Conservation (phyloP, 1,140 invertebrate genomes). For the Maniola jurtina region DNA sequence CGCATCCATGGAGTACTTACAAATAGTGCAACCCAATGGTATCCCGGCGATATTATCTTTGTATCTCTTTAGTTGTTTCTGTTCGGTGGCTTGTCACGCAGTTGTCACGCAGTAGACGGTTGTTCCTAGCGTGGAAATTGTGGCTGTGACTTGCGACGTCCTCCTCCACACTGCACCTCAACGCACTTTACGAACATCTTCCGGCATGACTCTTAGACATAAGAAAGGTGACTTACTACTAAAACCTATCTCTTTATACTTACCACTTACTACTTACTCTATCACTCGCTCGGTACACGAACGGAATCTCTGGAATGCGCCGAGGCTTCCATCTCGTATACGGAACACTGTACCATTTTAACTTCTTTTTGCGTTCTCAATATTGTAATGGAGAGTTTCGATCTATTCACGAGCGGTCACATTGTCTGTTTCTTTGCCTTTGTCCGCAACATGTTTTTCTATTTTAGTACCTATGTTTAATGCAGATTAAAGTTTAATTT, state of each 20-base stretch:
- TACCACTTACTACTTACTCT: slow-evolving; percentile 28
- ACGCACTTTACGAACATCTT: slow-evolving; percentile 52
- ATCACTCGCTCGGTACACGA: slow-evolving; percentile 56
- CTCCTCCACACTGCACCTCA: slow-evolving; percentile 56
- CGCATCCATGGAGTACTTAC: slow-evolving; percentile 77
- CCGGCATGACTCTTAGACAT: slow-evolving; percentile 63
- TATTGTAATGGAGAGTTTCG: slow-evolving; percentile 25
- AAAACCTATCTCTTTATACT: slow-evolving; percentile 76
- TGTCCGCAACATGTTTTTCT: slow-evolving; percentile 42
- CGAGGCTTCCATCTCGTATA: slow-evolving; percentile 63
- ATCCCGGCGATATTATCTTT: slow-evolving; percentile 56
- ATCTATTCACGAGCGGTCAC: slow-evolving; percentile 54
- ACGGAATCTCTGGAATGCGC: slow-evolving; percentile 51
- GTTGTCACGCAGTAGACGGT: slow-evolving; percentile 51
- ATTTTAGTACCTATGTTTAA: slow-evolving; percentile 28
- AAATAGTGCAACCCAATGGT: slow-evolving; percentile 76
- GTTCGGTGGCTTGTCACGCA: slow-evolving; percentile 49
- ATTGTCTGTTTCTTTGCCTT: slow-evolving; percentile 61
- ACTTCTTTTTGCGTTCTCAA: slow-evolving; percentile 44
- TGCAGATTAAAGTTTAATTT: slow-evolving; percentile 22
- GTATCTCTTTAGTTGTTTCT: slow-evolving; percentile 46
- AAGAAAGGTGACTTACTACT: slow-evolving; percentile 81
- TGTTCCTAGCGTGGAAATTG: slow-evolving; percentile 66
- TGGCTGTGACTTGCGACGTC: slow-evolving; percentile 70
- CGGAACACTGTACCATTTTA: slow-evolving; percentile 49